Evolutionary conservation across 35 echinoderm and acorn worm species (phyloP).

Genomic region (Lytechinus variegatus): DNA sequence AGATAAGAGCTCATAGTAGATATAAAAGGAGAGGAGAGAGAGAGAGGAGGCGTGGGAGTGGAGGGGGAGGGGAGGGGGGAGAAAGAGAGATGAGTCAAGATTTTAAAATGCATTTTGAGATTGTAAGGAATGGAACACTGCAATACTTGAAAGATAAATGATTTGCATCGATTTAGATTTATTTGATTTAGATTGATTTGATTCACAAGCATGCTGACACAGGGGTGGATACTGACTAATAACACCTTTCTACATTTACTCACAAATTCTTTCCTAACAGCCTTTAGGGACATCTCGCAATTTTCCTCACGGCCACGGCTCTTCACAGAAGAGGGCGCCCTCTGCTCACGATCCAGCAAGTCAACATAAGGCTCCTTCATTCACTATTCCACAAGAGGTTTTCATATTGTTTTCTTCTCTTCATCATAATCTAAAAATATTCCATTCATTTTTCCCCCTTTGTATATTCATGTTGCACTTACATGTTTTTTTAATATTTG

Average conservation of each 20-base stretch:
- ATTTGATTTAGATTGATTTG: background rate
- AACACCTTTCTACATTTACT: background rate
- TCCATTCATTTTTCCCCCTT: background rate
- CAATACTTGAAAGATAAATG: too few species aligned
- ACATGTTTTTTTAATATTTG: background rate
- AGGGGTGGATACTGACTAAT: background rate
- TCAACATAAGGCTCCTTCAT: background rate
- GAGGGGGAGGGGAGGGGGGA: background rate
- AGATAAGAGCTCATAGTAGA: too few species aligned
- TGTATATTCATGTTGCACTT: background rate
- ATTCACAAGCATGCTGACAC: background rate
- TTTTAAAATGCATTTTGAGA: background rate
- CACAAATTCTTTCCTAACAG: background rate
- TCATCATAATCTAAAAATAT: background rate
- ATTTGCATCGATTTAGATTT: background rate
- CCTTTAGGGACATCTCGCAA: slow-evolving; percentile 2
- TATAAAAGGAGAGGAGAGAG: too few species aligned
- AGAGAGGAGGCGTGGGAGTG: too few species aligned
- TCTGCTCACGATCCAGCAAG: background rate
- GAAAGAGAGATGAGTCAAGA: background rate
- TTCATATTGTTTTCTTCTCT: background rate
- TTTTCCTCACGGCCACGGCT: background rate
- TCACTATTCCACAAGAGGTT: background rate
- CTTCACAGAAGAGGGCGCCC: background rate
- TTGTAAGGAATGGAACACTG: too few species aligned